Percentiles rank a stretch among this genome's conserved stretches.
These are phyloP conservation scores for Sylvilagus floridanus DNA, from an alignment of 2,797 vertebrate genomes.

Conservation along the genomic window DNA sequence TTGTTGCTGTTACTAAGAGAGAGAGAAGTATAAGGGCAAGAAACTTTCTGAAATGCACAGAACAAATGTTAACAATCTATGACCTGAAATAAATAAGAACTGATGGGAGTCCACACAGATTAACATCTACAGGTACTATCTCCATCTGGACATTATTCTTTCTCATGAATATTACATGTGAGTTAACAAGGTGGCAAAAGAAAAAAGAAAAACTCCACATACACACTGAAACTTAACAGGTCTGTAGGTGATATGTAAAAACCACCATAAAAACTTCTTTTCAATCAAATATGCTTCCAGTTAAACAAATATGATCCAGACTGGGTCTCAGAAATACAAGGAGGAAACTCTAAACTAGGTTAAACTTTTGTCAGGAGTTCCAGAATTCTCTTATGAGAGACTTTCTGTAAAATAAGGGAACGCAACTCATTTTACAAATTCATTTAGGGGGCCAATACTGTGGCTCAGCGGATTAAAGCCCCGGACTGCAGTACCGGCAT, in stretches of 20 bases:
- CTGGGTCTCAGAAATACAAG: neutral
- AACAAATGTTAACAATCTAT: conserved; percentile 80
- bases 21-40: conserved; percentile 63
- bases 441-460: too few relatives aligned
- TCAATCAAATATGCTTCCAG: conserved; percentile 51
- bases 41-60: conserved; percentile 74
- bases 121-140: conserved; percentile 94
- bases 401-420: conserved; percentile 4
- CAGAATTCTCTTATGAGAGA: neutral
- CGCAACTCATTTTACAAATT: neutral
- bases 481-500: too few relatives aligned
- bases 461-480: too few relatives aligned
- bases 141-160: conserved; percentile 92
- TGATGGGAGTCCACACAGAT: conserved; percentile 94
- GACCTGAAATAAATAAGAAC: conserved; percentile 93
- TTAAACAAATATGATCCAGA: neutral
- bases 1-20: conserved; percentile 87
- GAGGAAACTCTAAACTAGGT: conserved; percentile 29
- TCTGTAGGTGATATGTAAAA: conserved; percentile 77
- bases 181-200: conserved; percentile 84
- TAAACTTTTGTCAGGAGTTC: neutral
- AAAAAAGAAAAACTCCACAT: conserved; percentile 76
- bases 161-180: conserved; percentile 90
- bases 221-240: conserved; percentile 70
- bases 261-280: conserved; percentile 72